Evolutionary conservation across 2,888 invertebrate genomes (phyloP), one percentile per base, ranked within the genome.

Genomic region (Athalia rosae): DNA sequence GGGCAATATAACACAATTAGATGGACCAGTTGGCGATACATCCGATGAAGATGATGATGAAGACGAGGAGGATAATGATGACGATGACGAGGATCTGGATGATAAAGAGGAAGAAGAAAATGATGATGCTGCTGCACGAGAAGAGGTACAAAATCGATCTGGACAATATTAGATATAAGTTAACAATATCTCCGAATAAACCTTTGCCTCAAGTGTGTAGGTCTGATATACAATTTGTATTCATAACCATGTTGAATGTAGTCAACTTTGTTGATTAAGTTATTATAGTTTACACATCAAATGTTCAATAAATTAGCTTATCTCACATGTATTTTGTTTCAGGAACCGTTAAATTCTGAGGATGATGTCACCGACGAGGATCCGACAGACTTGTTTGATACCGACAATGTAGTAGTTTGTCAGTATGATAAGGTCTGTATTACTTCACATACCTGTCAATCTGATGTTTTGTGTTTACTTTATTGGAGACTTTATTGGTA

Each of bases 341-440:
- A 98, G 92, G 98, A 99, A 88, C 99, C 99, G 0, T 91, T 99
- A 0, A 99, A 99, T 90, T 98, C 98, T 4, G 98, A 95, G 85
- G 99, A 99, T 91, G 99, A 99, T 91, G 98, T 99, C 5, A 98
- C 98, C 69, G 99, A 99, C 89, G 99, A 98, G 86, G 97, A 98
- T 88, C 95, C 97, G 0, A 93, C 95, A 80, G 98, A 99, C 90
- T 93, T 99, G 89, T 99, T 99, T 91, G 99, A 99, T 86, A 98
- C 99, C 61, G 99, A 99, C 85, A 99, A 99, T 92, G 99, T 99
- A 78, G 98, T 99, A 80, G 99, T 99, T 79, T 99, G 99, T 90
- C 99, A 99, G 91, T 99, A 99, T 91, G 99, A 99, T 91, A 99
- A 99, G 93, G 97, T 96, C 89, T 82, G 80, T 82, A 50, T 73